These are phyloP conservation scores for Rhineura floridana DNA, from an alignment of 2,113 vertebrate species.

Conservation along the genomic window DNA sequence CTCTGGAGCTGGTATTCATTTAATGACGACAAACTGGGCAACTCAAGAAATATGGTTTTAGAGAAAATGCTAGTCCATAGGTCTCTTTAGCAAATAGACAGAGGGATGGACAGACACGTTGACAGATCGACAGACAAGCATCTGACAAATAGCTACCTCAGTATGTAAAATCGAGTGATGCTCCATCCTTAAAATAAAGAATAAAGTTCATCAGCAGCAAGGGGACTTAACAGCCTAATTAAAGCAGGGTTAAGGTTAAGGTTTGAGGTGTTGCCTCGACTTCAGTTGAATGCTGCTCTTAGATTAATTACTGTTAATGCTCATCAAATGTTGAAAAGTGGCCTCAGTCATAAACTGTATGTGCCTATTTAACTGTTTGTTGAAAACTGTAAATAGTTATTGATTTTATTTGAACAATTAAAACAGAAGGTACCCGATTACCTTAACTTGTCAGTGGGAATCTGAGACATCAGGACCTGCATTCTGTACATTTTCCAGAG, in stretches of 20 bases:
- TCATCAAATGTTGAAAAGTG: not conserved
- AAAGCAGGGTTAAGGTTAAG: not conserved
- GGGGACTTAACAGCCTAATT: not conserved
- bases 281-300: not conserved
- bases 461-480: not conserved
- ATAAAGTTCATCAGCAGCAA: no score
- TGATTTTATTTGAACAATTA: no score
- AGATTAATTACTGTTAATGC: not conserved
- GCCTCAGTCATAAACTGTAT: not conserved
- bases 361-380: not conserved
- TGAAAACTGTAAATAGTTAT: no score
- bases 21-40: not conserved
- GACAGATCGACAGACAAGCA: not conserved
- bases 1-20: not conserved
- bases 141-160: not conserved
- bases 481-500: no score
- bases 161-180: not conserved
- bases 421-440: accelerated
- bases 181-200: not conserved
- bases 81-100: not conserved
- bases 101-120: no score
- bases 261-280: not conserved
- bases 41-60: not conserved
- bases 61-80: not conserved
- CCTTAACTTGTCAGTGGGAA: not conserved